These are phyloP conservation scores for Rhynchophorus ferrugineus DNA, from an alignment of 1,140 invertebrate species.

Conservation along the genomic window DNA sequence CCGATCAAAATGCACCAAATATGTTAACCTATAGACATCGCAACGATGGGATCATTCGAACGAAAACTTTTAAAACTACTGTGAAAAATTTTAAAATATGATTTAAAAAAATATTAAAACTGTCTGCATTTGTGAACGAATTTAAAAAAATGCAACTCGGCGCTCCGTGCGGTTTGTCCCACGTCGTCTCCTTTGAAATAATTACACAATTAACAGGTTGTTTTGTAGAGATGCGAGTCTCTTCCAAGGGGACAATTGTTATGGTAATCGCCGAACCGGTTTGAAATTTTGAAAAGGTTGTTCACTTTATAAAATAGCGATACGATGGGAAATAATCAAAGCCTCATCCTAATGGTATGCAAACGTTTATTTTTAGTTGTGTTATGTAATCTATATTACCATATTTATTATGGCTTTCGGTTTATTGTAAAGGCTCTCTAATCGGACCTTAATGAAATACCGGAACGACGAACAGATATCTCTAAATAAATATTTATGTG, in stretches of 20 bases:
- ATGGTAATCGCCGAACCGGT: constrained; percentile 36
- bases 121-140: too few species aligned
- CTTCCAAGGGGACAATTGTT: constrained; percentile 37
- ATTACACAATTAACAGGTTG: constrained; percentile 38
- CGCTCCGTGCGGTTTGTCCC: constrained; percentile 5
- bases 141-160: too few species aligned
- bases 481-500: constrained; percentile 3
- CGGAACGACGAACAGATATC: constrained; percentile 8
- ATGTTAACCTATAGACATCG: too few species aligned
- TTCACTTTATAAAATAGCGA: constrained; percentile 34
- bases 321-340: constrained; percentile 29
- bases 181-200: constrained; percentile 23
- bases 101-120: too few species aligned
- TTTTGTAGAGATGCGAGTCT: constrained; percentile 32
- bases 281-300: constrained; percentile 37
- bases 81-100: too few species aligned
- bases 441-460: constrained; percentile 19
- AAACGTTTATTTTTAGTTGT: constrained; percentile 27
- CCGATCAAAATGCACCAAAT: too few species aligned
- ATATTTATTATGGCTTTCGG: constrained; percentile 22
- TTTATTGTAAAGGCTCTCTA: constrained; percentile 13
- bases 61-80: too few species aligned
- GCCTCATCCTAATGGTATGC: constrained; percentile 26
- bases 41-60: too few species aligned
- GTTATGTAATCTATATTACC: constrained; percentile 28